Conservation (phyloP, 92 coral and sea anemone species). For the Parazoanthus atlanticus region DNA sequence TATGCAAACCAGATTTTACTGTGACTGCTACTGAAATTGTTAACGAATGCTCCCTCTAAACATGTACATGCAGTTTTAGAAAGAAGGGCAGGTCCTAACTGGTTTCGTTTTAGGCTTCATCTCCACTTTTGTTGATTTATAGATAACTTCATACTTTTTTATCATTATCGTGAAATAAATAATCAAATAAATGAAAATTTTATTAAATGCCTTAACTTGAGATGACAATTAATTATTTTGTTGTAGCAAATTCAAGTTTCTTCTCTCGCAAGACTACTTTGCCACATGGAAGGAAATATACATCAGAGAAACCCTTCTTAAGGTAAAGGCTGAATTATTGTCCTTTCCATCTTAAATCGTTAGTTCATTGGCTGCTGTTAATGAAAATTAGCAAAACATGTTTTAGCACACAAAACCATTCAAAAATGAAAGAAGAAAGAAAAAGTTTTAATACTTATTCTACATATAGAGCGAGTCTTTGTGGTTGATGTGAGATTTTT, state of each 20-base stretch:
- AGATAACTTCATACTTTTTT: too few species aligned
- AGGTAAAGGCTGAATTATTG: background rate
- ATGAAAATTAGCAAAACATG: background rate
- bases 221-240: background rate
- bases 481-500: too few species aligned
- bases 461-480: too few species aligned
- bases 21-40: too few species aligned
- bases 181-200: background rate
- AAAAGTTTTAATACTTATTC: too few species aligned
- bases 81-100: too few species aligned
- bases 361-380: background rate
- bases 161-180: background rate
- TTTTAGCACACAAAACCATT: background rate
- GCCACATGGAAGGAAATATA: conserved; percentile 32
- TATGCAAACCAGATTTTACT: too few species aligned
- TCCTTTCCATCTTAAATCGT: background rate
- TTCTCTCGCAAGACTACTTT: conserved; percentile 37
- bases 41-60: too few species aligned
- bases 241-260: conserved; percentile 11
- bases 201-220: background rate
- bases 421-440: too few species aligned
- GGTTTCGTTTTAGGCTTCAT: too few species aligned
- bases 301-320: conserved; percentile 6
- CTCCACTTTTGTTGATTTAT: too few species aligned
- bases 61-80: too few species aligned